Base-by-base conservation (phyloP, 2,888 invertebrate species). In the Drosophila pullipes region DNA sequence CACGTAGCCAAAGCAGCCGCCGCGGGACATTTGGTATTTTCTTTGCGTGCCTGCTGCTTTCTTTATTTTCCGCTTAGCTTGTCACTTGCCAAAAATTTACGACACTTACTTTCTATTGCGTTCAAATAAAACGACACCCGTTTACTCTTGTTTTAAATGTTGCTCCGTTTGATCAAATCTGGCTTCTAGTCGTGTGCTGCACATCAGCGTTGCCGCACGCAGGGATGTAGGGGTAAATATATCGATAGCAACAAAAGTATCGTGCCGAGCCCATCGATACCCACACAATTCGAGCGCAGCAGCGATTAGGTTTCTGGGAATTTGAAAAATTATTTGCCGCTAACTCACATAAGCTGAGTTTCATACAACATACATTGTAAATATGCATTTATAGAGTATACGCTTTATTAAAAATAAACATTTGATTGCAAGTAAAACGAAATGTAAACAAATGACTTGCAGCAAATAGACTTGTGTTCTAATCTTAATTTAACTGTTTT, bases 131-230 rank as follows among this genome's bases (percentile, higher is more conserved):
- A 66, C 37, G 68, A 59, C 61, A 47, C 39, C 60, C 35, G 53
- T 35, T 67, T 49, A 44, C 3, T 65, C 54, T 65, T 55, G 61
- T 68, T 61, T 61, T n/a, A 74, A 74, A 70, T 59, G 61, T 70
- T 69, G 57, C 63, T 71, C 39, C 58, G 64, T 79, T 76, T 69
- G 72, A 76, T 79, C 69, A 79, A 79, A 79, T 79, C 80, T 76
- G 76, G 78, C 78, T 79, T 79, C 79, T 79, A 49, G 47, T 74
- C 70, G 50, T 60, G 59, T 65, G 54, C 61, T 63, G 74, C 78
- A 70, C 78, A 79, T 69, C 79, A 79, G 79, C 78, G 69, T 79
- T 79, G 72, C 79, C 79, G 79, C 69, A 71, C 63, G 54, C 78
- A 79, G 78, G 69, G 78, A 69, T 79, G 78, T 72, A 69, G 69